These are phyloP conservation scores for Nysson spinosus DNA, from an alignment of 2,888 invertebrate genomes.

Conservation along the genomic window DNA sequence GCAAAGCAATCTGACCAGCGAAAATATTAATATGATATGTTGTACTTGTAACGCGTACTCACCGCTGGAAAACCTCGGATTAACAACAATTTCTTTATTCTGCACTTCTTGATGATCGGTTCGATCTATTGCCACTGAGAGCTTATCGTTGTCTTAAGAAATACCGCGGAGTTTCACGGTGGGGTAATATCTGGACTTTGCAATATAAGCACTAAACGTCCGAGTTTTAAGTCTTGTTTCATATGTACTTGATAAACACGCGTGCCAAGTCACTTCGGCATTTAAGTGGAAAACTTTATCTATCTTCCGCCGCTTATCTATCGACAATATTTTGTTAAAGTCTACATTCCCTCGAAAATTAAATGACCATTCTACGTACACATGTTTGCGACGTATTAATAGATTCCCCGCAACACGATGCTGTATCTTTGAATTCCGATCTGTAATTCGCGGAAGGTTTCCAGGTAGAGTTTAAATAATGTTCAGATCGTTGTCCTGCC, in stretches of 20 bases:
- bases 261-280: not conserved
- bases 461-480: not conserved
- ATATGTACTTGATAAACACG: not conserved
- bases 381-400: too few relatives aligned
- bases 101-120: not conserved
- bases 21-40: too few relatives aligned
- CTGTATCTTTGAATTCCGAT: not conserved
- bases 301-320: too few relatives aligned
- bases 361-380: too few relatives aligned
- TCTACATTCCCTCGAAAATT: too few relatives aligned
- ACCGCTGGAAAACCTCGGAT: conserved; percentile 7
- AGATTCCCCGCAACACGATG: too few relatives aligned
- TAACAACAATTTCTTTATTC: conserved; percentile 5
- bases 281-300: too few relatives aligned
- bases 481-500: too few relatives aligned
- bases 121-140: conserved; percentile 9
- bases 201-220: too few relatives aligned
- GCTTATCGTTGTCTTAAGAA: conserved; percentile 2
- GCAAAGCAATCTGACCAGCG: too few relatives aligned
- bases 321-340: too few relatives aligned
- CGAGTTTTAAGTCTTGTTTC: conserved; percentile 8
- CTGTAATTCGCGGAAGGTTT: not conserved
- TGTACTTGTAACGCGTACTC: too few relatives aligned
- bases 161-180: not conserved
- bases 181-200: conserved; percentile 15